A percentile compares a stretch with the other conserved stretches of the same genome.
phyloP scores from a whole-genome alignment of 2,113 vertebrate species.

The Oryzias celebensis region DNA sequence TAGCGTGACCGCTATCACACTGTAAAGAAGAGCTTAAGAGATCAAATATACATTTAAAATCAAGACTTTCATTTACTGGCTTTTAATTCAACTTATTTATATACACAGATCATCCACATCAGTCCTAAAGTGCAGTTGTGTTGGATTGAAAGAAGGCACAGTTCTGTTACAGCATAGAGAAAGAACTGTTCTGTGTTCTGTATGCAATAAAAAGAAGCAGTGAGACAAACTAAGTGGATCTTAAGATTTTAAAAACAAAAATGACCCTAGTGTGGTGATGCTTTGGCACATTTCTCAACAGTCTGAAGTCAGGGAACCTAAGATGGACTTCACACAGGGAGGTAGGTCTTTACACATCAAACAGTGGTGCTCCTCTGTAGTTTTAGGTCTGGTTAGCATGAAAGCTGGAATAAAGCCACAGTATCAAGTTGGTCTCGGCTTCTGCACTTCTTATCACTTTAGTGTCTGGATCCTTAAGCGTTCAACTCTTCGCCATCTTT shows the following conservation, averaged over 20 bases:
- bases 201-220: slow-evolving; percentile 3
- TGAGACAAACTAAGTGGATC: slow-evolving; percentile 25
- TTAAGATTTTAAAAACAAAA: slow-evolving; percentile 25
- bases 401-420: slow-evolving; percentile 11
- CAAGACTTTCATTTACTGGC: slow-evolving; percentile 16
- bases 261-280: slow-evolving; percentile 9
- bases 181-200: slow-evolving; percentile 12
- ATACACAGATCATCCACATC: slow-evolving; percentile 30
- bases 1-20: slow-evolving; percentile 8
- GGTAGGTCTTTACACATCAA: slow-evolving; percentile 14
- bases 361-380: neutral
- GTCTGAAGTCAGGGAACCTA: slow-evolving; percentile 7
- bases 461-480: neutral
- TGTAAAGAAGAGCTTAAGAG: neutral
- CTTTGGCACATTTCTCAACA: slow-evolving; percentile 30
- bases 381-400: slow-evolving; percentile 13
- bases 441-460: neutral
- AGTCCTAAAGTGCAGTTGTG: slow-evolving; percentile 8
- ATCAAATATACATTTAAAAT: slow-evolving; percentile 26
- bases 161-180: slow-evolving; percentile 3
- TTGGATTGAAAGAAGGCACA: slow-evolving; percentile 14
- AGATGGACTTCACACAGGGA: neutral
- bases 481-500: slow-evolving; percentile 73
- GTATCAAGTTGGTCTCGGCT: slow-evolving; percentile 24
- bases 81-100: slow-evolving; percentile 24